phyloP scores from a whole-genome alignment of 2,113 vertebrate genomes.

The Ginglymostoma cirratum region DNA sequence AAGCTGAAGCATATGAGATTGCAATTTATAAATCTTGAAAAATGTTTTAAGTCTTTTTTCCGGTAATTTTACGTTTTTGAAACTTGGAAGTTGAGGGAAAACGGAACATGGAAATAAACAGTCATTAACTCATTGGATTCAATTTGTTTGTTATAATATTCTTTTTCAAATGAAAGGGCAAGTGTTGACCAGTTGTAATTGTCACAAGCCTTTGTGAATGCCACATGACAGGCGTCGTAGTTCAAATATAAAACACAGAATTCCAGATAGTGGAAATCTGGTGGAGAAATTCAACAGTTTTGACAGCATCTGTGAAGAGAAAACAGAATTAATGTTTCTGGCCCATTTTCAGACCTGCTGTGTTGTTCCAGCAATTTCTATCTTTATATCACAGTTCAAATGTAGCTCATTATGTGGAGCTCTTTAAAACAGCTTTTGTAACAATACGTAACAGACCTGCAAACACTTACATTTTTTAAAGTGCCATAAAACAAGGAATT shows the following conservation, averaged over 20 bases:
- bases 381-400: background rate
- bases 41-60: background rate
- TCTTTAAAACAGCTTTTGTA: background rate
- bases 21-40: background rate
- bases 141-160: background rate
- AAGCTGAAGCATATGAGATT: background rate
- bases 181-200: background rate
- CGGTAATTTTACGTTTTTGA: background rate
- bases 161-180: background rate
- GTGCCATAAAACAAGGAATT: background rate
- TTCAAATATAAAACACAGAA: too few relatives aligned
- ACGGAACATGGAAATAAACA: background rate
- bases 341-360: too few relatives aligned
- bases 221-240: background rate
- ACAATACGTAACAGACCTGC: background rate
- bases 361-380: too few relatives aligned
- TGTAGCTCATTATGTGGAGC: background rate
- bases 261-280: too few relatives aligned
- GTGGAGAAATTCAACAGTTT: too few relatives aligned
- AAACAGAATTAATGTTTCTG: too few relatives aligned
- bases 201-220: background rate
- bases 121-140: background rate
- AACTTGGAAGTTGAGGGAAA: background rate
- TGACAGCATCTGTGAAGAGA: too few relatives aligned
- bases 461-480: background rate